Conservation (phyloP, 2,797 vertebrate genomes). For the Myotis pilosus region DNA sequence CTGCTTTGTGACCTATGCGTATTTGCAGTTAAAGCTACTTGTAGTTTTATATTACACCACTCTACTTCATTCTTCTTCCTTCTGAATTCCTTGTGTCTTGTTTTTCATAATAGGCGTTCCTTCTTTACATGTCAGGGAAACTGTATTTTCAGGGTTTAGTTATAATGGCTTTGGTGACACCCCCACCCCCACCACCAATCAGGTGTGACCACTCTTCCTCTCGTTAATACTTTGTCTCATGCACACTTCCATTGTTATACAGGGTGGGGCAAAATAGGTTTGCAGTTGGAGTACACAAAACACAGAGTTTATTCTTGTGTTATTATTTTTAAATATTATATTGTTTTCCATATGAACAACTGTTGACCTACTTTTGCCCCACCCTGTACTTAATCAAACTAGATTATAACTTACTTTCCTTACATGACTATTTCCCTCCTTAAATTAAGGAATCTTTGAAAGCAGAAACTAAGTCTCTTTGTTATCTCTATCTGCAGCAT, state of each 20-base stretch:
- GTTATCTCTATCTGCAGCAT: not conserved
- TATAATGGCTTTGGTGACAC: not conserved
- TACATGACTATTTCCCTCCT: not conserved
- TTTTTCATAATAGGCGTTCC: not conserved
- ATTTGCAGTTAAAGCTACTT: not conserved
- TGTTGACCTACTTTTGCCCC: not conserved
- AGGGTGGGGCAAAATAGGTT: not conserved
- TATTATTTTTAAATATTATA: not conserved
- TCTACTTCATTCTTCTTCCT: not conserved
- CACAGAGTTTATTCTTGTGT: not conserved
- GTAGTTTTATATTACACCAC: not conserved
- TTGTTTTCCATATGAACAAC: not conserved
- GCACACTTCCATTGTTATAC: not conserved
- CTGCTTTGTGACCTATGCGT: not conserved
- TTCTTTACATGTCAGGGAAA: not conserved
- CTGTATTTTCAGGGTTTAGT: not conserved
- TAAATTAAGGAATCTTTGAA: not conserved
- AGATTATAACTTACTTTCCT: not conserved
- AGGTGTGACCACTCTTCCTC: not conserved
- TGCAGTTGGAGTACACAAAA: not conserved
- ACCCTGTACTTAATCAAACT: not conserved
- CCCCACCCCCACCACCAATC: fast-evolving
- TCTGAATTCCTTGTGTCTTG: not conserved
- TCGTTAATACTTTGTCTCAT: not conserved
- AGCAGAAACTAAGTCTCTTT: not conserved